phyloP scores from a whole-genome alignment of 2,888 invertebrate genomes.

The Yponomeuta plumbellus region DNA sequence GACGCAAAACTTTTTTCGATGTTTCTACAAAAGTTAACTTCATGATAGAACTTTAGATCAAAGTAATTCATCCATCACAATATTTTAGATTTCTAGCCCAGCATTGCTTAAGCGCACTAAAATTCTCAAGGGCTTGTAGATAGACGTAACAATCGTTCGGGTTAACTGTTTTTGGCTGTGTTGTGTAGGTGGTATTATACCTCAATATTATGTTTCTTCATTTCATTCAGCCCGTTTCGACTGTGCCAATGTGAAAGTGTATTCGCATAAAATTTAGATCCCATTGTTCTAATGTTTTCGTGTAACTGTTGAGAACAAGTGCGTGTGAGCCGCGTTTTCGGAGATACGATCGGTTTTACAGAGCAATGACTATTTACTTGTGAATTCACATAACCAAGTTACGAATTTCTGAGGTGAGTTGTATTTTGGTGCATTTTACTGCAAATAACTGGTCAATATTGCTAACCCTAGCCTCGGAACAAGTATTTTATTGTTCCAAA shows the following conservation, averaged over 20 bases:
- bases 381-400: background rate
- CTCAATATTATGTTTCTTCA: slow-evolving; percentile 17
- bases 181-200: slow-evolving; percentile 68
- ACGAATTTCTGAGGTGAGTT: background rate
- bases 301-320: slow-evolving; percentile 58
- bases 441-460: background rate
- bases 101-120: slow-evolving; percentile 23
- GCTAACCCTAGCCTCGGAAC: background rate
- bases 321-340: slow-evolving; percentile 41
- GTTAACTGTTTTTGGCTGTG: slow-evolving; percentile 68
- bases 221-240: slow-evolving; percentile 29
- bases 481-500: background rate
- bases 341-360: slow-evolving; percentile 32
- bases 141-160: slow-evolving; percentile 36
- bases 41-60: slow-evolving; percentile 25
- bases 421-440: slow-evolving; percentile 3
- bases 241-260: slow-evolving; percentile 66
- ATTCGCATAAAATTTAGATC: slow-evolving; percentile 70
- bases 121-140: slow-evolving; percentile 24
- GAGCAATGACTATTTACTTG: background rate
- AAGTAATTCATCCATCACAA: slow-evolving; percentile 26
- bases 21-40: slow-evolving; percentile 38
- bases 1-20: slow-evolving; percentile 52
- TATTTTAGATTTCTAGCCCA: background rate
- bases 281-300: slow-evolving; percentile 70